These are phyloP conservation scores for Agrochola lota DNA, from an alignment of 2,888 invertebrate genomes.

Conservation along the genomic window DNA sequence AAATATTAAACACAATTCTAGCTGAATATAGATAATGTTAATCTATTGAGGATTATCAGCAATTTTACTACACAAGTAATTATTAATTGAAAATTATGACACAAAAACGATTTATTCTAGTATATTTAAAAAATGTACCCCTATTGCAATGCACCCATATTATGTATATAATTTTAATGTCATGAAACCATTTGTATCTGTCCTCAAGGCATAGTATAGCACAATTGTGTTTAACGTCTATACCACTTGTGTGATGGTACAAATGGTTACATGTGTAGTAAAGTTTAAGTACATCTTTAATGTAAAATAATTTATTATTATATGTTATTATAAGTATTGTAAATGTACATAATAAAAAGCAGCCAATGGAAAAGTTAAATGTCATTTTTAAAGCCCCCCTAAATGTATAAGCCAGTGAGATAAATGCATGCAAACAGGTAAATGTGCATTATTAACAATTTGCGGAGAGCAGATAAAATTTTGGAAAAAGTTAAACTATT, in stretches of 20 bases:
- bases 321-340: conserved; percentile 64
- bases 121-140: conserved; percentile 69
- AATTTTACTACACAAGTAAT: conserved; percentile 70
- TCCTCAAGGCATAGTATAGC: conserved; percentile 31
- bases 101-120: conserved; percentile 63
- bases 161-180: conserved; percentile 65
- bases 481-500: conserved; percentile 68
- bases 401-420: conserved; percentile 84
- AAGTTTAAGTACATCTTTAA: conserved; percentile 76
- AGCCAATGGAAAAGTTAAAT: conserved; percentile 84
- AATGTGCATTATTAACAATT: conserved; percentile 85
- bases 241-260: conserved; percentile 34
- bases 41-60: conserved; percentile 71
- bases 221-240: conserved; percentile 15
- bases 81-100: conserved; percentile 68
- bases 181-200: conserved; percentile 74
- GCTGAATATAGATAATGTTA: conserved; percentile 78
- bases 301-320: conserved; percentile 64
- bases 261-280: conserved; percentile 69
- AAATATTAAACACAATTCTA: conserved; percentile 75
- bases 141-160: conserved; percentile 86
- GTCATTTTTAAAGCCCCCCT: conserved; percentile 81
- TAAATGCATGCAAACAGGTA: conserved; percentile 86
- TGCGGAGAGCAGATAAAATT: conserved; percentile 80
- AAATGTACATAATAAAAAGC: conserved; percentile 79